Conservation (phyloP, 2,888 invertebrate species). For the Autographa pulchrina region DNA sequence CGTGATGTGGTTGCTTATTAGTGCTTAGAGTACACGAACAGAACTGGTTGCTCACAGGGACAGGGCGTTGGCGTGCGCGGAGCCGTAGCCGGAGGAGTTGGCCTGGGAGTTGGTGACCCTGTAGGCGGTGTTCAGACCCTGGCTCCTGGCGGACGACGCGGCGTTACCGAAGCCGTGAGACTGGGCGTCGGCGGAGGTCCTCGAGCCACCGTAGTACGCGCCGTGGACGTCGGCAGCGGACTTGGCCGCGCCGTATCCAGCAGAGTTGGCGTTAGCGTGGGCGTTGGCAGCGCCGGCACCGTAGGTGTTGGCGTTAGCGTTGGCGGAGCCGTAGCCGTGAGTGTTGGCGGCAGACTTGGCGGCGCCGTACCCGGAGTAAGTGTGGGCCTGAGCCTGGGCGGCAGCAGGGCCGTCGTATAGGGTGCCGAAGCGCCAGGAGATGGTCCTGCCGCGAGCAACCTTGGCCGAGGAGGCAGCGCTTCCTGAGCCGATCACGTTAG, state of each 20-base stretch:
- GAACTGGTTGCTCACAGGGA: constrained; percentile 62
- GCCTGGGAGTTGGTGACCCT: constrained; percentile 75
- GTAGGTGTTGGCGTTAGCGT: constrained; percentile 60
- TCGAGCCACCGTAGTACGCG: constrained; percentile 60
- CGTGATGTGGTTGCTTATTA: constrained; percentile 80
- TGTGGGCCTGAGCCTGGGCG: constrained; percentile 58
- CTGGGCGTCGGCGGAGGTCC: constrained; percentile 71
- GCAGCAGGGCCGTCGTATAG: constrained; percentile 72
- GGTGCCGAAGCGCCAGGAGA: constrained; percentile 82
- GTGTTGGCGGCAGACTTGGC: constrained; percentile 62
- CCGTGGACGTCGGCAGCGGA: constrained; percentile 65
- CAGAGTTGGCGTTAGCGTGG: constrained; percentile 54
- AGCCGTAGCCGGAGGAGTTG: constrained; percentile 71
- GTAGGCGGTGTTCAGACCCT: constrained; percentile 72
- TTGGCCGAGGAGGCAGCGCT: constrained; percentile 70
- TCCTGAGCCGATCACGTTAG: constrained; percentile 71
- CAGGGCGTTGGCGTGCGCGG: constrained; percentile 75
- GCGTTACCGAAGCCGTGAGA: constrained; percentile 75
- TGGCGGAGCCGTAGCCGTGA: constrained; percentile 64
- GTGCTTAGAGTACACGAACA: constrained; percentile 18
- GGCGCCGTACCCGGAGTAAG: constrained; percentile 52
- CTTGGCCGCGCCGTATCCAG: constrained; percentile 56
- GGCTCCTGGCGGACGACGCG: constrained; percentile 71
- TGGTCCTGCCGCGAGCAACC: constrained; percentile 65
- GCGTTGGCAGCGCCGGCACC: constrained; percentile 66